Base-by-base conservation (phyloP, 2,888 invertebrate genomes). In the Pimpla rufipes region DNA sequence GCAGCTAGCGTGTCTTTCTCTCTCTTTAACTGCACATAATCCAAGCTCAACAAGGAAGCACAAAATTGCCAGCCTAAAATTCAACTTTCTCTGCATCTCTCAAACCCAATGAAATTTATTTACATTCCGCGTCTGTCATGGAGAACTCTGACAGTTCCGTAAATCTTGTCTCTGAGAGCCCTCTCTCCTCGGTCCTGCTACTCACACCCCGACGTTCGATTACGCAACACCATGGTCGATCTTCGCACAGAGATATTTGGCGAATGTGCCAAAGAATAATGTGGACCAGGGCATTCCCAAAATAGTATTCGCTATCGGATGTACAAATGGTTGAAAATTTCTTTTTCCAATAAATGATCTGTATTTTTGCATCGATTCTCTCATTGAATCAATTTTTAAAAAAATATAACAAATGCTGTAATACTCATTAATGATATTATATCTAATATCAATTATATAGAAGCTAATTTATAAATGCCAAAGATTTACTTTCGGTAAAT, bases 221-320 rank as follows among this genome's bases (percentile, higher is more conserved):
- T 74, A 74, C 55, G 42, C 59, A 74, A 74, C 47, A 23, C 70
- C 79, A 68, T 82, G 62, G 79, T 81, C 64, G 47, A 57, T 75
- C 75, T 81, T 45, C 40, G 73, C 45, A 67, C 73, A 62, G 64
- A 76, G 83, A 86, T 86, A 85, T 86, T 85, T 87, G 85, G 85
- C 85, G 85, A 85, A 85, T 79, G 85, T 85, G 89, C 88, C 89
- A 90, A 81, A 75, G 87, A 88, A 88, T 90, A 90, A 92, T 91
- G 87, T 90, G 87, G 90, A 90, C 88, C 88, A 85, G 84, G 86
- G 88, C 85, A 89, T 90, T 92, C 91, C 91, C 90, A 92, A 92
- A 92, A 92, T 92, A 92, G 91, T 91, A 76, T 64, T 70, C 42
- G 23, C 74, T 66, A 74, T 62, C 62, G 62, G 35, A 62, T 21